Evolutionary conservation across 2,888 invertebrate genomes (phyloP).

Genomic region (Ornithoptera alexandrae): DNA sequence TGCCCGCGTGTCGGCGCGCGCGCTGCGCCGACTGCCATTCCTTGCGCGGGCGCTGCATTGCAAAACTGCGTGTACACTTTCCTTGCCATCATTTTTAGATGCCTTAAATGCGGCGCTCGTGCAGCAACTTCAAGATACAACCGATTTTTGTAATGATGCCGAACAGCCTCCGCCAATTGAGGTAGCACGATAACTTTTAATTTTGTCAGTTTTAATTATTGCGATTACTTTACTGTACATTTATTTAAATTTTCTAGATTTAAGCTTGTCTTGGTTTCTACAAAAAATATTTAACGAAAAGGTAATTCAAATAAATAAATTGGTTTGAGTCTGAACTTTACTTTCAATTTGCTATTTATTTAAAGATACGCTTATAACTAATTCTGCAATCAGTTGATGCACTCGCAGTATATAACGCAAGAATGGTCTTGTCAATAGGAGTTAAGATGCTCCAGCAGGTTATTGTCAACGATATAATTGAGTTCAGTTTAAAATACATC

Average conservation of each 20-base stretch:
- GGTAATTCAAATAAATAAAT: background rate
- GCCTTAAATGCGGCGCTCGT: slow-evolving; percentile 49
- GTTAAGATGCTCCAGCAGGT: too few relatives aligned
- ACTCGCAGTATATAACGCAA: too few relatives aligned
- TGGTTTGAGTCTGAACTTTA: too few relatives aligned
- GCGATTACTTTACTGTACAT: too few relatives aligned
- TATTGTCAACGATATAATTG: too few relatives aligned
- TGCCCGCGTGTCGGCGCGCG: slow-evolving; percentile 88
- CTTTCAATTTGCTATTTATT: too few relatives aligned
- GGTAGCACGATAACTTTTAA: background rate
- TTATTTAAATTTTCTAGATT: background rate
- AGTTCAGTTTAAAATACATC: too few relatives aligned
- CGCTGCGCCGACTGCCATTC: slow-evolving; percentile 93
- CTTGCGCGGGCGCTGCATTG: slow-evolving; percentile 85
- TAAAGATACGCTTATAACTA: too few relatives aligned
- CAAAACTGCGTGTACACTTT: slow-evolving; percentile 21
- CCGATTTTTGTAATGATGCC: slow-evolving; percentile 38
- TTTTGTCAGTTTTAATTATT: background rate
- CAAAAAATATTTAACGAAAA: background rate
- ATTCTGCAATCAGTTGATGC: too few relatives aligned
- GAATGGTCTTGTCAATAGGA: too few relatives aligned
- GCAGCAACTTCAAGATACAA: slow-evolving; percentile 48
- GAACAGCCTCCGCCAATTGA: background rate
- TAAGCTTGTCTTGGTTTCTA: background rate
- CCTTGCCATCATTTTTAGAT: slow-evolving; percentile 42